phyloP scores from a whole-genome alignment of 1,140 invertebrate species.

The Drosophila aff. region DNA sequence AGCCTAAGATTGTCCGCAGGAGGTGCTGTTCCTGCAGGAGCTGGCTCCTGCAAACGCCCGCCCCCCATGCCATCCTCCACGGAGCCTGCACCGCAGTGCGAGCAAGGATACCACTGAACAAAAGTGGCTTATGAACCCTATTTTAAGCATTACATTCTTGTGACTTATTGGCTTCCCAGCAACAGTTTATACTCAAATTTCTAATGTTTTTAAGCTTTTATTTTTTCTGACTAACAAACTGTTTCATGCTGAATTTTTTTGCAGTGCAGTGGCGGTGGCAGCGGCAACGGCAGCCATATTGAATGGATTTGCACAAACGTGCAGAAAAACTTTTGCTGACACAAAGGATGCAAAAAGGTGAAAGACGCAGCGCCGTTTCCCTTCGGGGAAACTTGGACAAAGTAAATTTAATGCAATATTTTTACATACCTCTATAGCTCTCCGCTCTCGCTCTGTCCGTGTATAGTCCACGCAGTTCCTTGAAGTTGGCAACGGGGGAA shows the following conservation, averaged over 20 bases:
- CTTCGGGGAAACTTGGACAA: constrained; percentile 58
- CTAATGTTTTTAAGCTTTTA: too few relatives aligned
- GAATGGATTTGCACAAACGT: constrained; percentile 82
- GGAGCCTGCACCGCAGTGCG: constrained; percentile 8
- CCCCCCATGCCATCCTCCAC: background rate
- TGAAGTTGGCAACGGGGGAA: constrained; percentile 23
- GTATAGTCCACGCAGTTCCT: background rate
- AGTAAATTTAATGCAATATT: constrained; percentile 73
- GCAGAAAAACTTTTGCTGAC: constrained; percentile 82
- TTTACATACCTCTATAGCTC: constrained; percentile 53
- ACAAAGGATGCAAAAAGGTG: constrained; percentile 80
- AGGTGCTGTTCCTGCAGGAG: constrained; percentile 47
- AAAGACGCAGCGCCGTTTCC: constrained; percentile 59
- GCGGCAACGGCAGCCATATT: constrained; percentile 77
- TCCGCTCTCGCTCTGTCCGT: background rate
- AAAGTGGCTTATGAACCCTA: background rate
- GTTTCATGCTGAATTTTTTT: background rate
- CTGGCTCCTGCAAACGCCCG: background rate
- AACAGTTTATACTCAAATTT: background rate
- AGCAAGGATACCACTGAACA: constrained; percentile 4
- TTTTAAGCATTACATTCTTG: background rate
- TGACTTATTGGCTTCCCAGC: background rate
- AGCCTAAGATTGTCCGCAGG: constrained; percentile 72
- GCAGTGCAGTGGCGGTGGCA: constrained; percentile 36
- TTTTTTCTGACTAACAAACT: background rate